Conservation (phyloP, 2,113 vertebrate genomes). For the Entosphenus tridentatus region DNA sequence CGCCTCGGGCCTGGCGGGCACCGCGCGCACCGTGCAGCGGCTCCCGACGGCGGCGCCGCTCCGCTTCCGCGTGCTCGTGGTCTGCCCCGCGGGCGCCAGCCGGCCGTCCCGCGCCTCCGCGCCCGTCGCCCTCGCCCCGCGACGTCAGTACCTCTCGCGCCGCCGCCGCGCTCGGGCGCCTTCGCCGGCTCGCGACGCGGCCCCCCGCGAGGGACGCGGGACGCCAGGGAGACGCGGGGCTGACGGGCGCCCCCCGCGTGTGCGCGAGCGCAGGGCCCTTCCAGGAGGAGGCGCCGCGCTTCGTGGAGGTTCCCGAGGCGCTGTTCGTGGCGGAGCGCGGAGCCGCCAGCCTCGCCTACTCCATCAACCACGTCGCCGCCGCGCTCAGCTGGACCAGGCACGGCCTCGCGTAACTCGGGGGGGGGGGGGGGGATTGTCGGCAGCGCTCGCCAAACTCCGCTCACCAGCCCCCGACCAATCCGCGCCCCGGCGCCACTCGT, state of each 20-base stretch:
- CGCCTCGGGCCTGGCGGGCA: conserved; percentile 37
- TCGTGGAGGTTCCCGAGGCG: conserved; percentile 59
- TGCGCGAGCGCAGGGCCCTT: conserved; percentile 34
- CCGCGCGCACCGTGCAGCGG: conserved; percentile 31
- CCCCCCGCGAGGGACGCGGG: neutral
- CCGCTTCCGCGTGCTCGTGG: conserved; percentile 59
- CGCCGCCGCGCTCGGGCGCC: neutral
- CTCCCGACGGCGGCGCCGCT: conserved; percentile 57
- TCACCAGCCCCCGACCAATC: neutral
- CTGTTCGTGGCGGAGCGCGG: conserved; percentile 71
- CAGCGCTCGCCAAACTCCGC: neutral
- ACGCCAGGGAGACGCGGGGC: neutral
- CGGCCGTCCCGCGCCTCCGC: conserved; percentile 55
- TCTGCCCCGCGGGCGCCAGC: conserved; percentile 65
- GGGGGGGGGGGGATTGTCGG: no score
- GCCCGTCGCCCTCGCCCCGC: conserved; percentile 45
- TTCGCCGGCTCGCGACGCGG: neutral
- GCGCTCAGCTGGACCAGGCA: conserved; percentile 62
- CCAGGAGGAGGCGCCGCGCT: conserved; percentile 43
- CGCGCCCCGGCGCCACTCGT: neutral
- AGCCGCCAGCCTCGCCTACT: conserved; percentile 40
- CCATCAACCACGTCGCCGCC: conserved; percentile 66
- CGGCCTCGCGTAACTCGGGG: no score
- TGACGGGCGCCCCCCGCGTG: neutral
- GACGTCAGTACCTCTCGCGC: conserved; percentile 24